Evolutionary conservation across 2,113 vertebrate species (phyloP).

Genomic region (Saccopteryx leptura): DNA sequence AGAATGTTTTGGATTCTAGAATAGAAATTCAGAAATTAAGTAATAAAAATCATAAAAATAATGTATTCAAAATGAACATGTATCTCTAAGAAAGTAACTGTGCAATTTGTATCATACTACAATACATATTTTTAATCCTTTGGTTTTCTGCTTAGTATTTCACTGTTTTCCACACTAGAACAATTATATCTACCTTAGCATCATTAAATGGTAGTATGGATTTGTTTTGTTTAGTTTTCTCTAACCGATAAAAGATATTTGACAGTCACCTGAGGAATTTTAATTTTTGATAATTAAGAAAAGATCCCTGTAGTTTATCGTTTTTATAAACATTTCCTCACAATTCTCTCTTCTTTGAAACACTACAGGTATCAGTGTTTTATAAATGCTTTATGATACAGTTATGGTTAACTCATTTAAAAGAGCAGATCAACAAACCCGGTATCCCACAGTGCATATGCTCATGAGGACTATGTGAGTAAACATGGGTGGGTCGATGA

Average conservation of each 20-base stretch:
- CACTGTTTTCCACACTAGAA: background rate
- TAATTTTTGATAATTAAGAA: background rate
- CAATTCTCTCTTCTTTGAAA: background rate
- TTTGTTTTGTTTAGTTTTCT: background rate
- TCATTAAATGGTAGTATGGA: background rate
- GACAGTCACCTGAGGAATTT: background rate
- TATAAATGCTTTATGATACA: slow-evolving; percentile 12
- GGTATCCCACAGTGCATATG: background rate
- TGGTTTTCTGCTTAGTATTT: slow-evolving; percentile 17
- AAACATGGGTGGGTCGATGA: background rate
- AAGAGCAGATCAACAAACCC: background rate
- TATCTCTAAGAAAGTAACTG: background rate
- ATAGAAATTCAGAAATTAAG: background rate
- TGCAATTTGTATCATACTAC: background rate
- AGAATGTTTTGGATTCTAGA: background rate
- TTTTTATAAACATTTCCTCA: slow-evolving; percentile 38
- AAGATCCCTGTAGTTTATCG: background rate
- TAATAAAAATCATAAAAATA: background rate
- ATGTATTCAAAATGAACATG: background rate
- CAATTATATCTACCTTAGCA: background rate
- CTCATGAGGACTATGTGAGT: background rate
- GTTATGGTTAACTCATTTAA: slow-evolving; percentile 17
- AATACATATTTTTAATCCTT: background rate
- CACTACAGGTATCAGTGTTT: background rate
- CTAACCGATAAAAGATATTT: background rate